Evolutionary conservation across 2,113 vertebrate genomes (phyloP).

Genomic region (Dromaius novaehollandiae): DNA sequence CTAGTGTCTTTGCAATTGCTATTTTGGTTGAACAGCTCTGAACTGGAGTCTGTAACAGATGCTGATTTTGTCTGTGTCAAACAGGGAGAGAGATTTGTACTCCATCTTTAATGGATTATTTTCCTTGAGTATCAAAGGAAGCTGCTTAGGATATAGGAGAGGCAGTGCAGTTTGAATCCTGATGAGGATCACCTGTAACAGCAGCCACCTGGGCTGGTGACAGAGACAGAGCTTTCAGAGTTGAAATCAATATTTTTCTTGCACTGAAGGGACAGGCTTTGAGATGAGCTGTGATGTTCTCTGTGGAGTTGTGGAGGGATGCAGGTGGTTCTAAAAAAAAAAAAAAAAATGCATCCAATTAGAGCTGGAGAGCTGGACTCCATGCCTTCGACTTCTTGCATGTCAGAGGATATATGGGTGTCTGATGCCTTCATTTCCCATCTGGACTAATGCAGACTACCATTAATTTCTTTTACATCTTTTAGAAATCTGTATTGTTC

Average conservation of each 20-base stretch:
- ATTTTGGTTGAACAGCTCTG: neutral
- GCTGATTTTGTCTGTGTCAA: neutral
- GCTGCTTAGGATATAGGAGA: neutral
- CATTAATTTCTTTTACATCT: neutral
- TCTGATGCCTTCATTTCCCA: neutral
- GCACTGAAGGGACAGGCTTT: neutral
- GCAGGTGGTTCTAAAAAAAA: neutral
- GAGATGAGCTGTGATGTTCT: neutral
- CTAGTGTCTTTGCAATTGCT: neutral
- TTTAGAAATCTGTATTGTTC: neutral
- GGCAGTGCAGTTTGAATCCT: neutral
- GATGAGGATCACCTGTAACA: neutral
- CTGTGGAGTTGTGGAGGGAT: neutral
- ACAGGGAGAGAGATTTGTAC: neutral
- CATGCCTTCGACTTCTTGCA: neutral
- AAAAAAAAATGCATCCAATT: neutral
- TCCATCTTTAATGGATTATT: neutral
- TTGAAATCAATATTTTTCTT: neutral
- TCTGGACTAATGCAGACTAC: neutral
- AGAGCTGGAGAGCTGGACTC: neutral
- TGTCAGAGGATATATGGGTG: neutral
- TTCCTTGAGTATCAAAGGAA: neutral
- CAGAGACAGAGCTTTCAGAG: neutral
- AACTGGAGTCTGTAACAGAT: neutral
- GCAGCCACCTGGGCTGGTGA: neutral